phyloP scores from a whole-genome alignment of 2,113 vertebrate genomes.

The Eupsittula cactorum region DNA sequence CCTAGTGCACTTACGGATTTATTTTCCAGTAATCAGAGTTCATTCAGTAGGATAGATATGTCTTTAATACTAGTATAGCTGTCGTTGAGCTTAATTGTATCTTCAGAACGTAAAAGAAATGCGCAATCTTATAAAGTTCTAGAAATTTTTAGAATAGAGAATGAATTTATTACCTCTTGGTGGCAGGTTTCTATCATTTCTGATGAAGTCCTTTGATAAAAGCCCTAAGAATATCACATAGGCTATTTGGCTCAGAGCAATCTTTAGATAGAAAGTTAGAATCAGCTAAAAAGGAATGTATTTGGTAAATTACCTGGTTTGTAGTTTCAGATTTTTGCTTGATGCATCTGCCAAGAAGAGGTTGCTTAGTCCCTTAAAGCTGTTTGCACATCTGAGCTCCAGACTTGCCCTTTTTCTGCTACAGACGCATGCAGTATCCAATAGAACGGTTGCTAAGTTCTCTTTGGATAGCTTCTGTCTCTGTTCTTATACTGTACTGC shows the following conservation, averaged over 20 bases:
- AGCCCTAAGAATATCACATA: background rate
- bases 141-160: background rate
- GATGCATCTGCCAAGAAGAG: slow-evolving; percentile 4
- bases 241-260: background rate
- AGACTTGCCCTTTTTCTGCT: background rate
- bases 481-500: slow-evolving; percentile 64
- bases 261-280: slow-evolving; percentile 15
- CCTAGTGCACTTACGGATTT: background rate
- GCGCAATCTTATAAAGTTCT: background rate
- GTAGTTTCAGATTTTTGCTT: slow-evolving; percentile 40
- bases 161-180: background rate
- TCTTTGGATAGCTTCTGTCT: slow-evolving; percentile 1
- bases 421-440: background rate
- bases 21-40: background rate
- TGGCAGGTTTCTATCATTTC: background rate
- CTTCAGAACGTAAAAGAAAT: background rate
- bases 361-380: slow-evolving; percentile 13
- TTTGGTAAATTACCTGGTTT: slow-evolving; percentile 59
- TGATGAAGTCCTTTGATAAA: background rate
- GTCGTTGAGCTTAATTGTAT: background rate
- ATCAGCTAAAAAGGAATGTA: background rate
- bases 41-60: background rate
- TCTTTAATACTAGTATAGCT: background rate
- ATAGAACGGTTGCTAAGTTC: slow-evolving; percentile 1
- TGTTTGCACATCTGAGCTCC: slow-evolving; percentile 27